Base-by-base conservation (phyloP, 1,140 invertebrate species). In the Sarcophaga bullata region DNA sequence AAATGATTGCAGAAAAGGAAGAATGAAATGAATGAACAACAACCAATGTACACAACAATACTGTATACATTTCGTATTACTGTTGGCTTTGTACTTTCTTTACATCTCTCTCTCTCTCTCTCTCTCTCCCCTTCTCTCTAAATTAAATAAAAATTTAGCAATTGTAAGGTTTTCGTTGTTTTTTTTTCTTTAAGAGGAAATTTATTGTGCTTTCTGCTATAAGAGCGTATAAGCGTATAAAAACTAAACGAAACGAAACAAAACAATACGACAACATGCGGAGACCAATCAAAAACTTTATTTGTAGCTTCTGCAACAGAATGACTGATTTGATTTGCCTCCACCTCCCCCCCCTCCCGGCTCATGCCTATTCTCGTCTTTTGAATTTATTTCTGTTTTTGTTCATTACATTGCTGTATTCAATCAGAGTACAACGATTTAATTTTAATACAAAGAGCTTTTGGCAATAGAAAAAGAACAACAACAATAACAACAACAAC, bases 361-460 rank as follows among this genome's bases (percentile, higher is more conserved):
- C n/a, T 58, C 15, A 58, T n/a, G 15, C n/a, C 54, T n/a, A 58
- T n/a, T n/a, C n/a, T 58, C 54, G 11, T 58, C 15, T n/a, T 52
- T 37, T 37, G 1, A 37, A 37, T 37, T 37, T 4, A 37, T 37
- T 37, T 37, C 25, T 37, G 1, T 37, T 37, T 37, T 37, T 37
- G 25, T 4, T 37, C 25, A 1, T 37, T 37, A 37, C n/a, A n/a
- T n/a, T n/a, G 6, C 62, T 68, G n/a, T 68, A 68, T 68, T 68
- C n/a, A 68, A 17, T 68, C 10, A 68, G 19, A 68, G n/a, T 68
- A 68, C 17, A 68, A 68, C 62, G 62, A 68, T 68, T 68, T 68
- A 68, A 68, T 68, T 68, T 68, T 68, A 68, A 68, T 68, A 5
- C n/a, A 68, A 68, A 68, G 62, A 68, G 62, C 62, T 68, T 1